These are phyloP conservation scores for Eueremaeus valkanovi DNA, from an alignment of 2,888 invertebrate genomes.

Conservation along the genomic window DNA sequence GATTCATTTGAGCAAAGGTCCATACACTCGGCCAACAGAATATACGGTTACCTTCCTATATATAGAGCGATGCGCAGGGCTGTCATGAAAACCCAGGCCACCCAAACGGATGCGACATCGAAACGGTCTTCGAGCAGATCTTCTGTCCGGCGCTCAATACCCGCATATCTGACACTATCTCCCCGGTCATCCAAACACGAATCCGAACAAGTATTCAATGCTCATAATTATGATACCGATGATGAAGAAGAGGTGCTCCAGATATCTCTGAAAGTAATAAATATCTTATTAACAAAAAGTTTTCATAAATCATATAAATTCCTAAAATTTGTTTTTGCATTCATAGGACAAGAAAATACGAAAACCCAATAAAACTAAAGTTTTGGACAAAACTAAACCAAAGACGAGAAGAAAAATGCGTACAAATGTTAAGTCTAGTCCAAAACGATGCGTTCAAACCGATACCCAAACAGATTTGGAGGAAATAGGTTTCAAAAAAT, in stretches of 20 bases:
- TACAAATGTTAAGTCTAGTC: not conserved
- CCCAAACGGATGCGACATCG: conserved; percentile 75
- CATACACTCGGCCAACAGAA: not conserved
- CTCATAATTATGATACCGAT: not conserved
- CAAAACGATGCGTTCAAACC: not conserved
- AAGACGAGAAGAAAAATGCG: not conserved
- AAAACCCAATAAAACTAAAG: not conserved
- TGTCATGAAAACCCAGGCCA: conserved; percentile 82
- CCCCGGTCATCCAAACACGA: conserved; percentile 41
- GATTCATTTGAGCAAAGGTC: conserved; percentile 12
- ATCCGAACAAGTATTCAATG: not conserved
- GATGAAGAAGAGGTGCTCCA: conserved; percentile 19
- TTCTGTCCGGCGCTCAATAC: conserved; percentile 54
- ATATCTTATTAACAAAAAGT: not conserved
- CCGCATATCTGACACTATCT: conserved; percentile 55
- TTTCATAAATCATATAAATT: not conserved
- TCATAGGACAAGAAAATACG: conserved; percentile 12
- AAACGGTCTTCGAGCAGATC: conserved; percentile 61
- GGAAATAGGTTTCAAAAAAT: not conserved
- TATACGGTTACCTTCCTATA: not conserved
- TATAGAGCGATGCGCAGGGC: conserved; percentile 39
- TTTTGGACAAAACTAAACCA: not conserved
- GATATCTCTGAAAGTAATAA: conserved; percentile 18
- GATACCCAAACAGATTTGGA: not conserved
- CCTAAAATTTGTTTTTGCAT: not conserved